Evolutionary conservation across 2,888 invertebrate genomes (phyloP), one percentile per base, ranked within the genome.

Genomic region (Urechis unicinctus): DNA sequence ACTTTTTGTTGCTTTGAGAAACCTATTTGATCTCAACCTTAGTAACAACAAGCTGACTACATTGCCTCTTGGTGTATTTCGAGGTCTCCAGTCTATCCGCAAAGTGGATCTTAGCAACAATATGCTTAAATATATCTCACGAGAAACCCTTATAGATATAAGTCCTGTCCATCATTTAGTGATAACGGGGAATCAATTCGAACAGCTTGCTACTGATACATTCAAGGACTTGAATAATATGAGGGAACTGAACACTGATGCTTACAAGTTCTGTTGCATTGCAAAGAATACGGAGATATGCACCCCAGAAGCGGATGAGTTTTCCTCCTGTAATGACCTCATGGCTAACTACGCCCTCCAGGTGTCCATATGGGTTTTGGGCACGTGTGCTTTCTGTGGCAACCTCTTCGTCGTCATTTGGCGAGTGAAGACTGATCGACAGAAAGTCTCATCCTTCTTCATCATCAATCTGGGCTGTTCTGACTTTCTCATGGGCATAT

Each of bases 281-380:
- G 72, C 72, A 0, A 30, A 43, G 22, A 28, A 25, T 5, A 21
- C 26, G 9, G 26, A 43, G 17, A 48, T 21, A 21, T 65, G 65
- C 49, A 61, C 57, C 9, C 66, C 65, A 0, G 53, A 56, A 42
- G 52, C 61, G 1, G 63, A 64, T 31, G 63, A 58, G 46, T 66
- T 66, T 53, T 66, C 66, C n/a, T 54, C 54, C 25, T 65, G 65
- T 52, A 61, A 64, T 41, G 65, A 65, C 36, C 60, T 65, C 25
- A 60, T 65, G 59, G 63, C 64, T 2, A 63, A 64, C 55, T 50
- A 30, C 17, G 30, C 65, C 1, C 50, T 66, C n/a, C 65, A 61
- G 53, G 66, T 26, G 66, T 83, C 83, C 64, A 84, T 85, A 30
- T 85, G 85, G 85, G 74, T 83, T 3, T 83, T 85, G 81, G 84